These are phyloP conservation scores for Ennomos quercinarius DNA, from an alignment of 2,888 invertebrate genomes.

Conservation along the genomic window DNA sequence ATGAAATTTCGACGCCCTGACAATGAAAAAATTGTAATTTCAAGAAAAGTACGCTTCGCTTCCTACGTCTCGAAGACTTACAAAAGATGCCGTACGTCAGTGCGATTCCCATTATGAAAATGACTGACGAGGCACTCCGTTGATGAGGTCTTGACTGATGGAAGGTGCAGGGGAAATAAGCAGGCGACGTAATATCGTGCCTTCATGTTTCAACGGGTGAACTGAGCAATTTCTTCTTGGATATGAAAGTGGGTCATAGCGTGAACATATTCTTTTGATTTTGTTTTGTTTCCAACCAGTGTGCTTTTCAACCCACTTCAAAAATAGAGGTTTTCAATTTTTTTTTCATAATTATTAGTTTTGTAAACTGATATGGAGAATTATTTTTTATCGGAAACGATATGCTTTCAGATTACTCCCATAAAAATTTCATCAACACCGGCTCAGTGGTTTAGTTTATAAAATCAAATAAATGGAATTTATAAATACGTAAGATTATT, in stretches of 20 bases:
- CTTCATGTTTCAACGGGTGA: conserved; percentile 11
- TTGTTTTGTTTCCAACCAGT: neutral
- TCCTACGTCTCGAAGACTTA: conserved; percentile 8
- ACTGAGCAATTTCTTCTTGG: conserved; percentile 3
- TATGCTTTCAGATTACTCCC: too few relatives aligned
- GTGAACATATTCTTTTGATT: neutral
- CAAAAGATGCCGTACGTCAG: conserved; percentile 18
- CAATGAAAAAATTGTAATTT: neutral
- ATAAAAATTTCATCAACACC: too few relatives aligned
- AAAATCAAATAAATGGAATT: too few relatives aligned
- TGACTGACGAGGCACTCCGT: conserved; percentile 37
- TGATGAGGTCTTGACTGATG: conserved; percentile 37
- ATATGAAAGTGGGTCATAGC: conserved; percentile 5
- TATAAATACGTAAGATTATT: too few relatives aligned
- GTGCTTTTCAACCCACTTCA: too few relatives aligned
- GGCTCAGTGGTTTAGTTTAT: too few relatives aligned
- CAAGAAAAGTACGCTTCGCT: neutral
- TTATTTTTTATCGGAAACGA: too few relatives aligned
- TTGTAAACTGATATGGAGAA: too few relatives aligned
- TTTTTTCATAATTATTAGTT: too few relatives aligned
- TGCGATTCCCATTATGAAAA: conserved; percentile 37
- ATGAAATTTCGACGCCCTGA: neutral
- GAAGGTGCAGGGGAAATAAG: conserved; percentile 21
- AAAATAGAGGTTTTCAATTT: too few relatives aligned
- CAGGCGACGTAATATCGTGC: conserved; percentile 11